Conservation (phyloP, 2,797 vertebrate genomes). For the Tangara arthus region DNA sequence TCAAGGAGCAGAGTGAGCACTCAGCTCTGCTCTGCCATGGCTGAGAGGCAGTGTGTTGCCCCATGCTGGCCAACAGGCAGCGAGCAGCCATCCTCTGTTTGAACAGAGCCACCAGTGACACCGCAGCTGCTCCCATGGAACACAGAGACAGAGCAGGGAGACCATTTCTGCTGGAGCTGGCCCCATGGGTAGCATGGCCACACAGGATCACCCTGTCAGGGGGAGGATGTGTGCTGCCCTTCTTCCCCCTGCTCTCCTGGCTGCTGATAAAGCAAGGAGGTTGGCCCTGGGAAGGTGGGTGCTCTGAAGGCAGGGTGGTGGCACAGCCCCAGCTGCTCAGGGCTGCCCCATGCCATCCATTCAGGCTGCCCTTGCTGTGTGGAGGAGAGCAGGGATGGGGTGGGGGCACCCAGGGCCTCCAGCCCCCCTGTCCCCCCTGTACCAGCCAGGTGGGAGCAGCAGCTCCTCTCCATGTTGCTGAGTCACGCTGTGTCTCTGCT, state of each 20-base stretch:
- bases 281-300: neutral
- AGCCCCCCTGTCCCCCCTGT: neutral
- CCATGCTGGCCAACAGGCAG: rapidly evolving
- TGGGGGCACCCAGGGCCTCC: rapidly evolving
- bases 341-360: neutral
- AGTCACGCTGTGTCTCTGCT: neutral
- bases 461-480: neutral
- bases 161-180: neutral
- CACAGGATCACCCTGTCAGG: neutral
- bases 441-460: neutral
- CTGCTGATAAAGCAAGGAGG: neutral
- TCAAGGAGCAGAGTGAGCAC: neutral
- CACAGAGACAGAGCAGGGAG: rapidly evolving
- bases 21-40: neutral
- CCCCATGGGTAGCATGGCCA: rapidly evolving
- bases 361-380: neutral
- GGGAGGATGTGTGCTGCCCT: neutral
- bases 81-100: rapidly evolving
- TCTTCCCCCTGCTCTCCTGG: neutral
- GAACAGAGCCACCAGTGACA: neutral
- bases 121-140: rapidly evolving
- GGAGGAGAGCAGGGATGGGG: neutral
- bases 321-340: neutral
- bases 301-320: neutral
- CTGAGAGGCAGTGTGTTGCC: neutral